Conservation (phyloP, 1,140 invertebrate species). For the Drosophila sturtevanti region DNA sequence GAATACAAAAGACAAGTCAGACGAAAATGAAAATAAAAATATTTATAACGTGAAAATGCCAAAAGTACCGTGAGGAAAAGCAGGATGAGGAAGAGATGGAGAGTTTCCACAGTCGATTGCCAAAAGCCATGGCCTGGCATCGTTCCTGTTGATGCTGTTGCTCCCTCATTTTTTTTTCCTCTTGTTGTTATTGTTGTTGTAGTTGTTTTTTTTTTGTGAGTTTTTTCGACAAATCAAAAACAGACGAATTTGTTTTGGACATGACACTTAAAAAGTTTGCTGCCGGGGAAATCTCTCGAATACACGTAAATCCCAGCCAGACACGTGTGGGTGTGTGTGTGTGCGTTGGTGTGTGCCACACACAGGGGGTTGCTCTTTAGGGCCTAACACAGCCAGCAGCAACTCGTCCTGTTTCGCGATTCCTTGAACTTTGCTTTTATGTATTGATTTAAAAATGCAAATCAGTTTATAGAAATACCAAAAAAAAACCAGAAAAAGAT, state of each 20-base stretch:
- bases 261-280: slow-evolving; percentile 78
- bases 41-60: slow-evolving; percentile 79
- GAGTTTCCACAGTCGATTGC: slow-evolving; percentile 61
- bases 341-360: not conserved
- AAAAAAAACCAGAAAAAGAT: slow-evolving; percentile 21
- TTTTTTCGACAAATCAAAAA: slow-evolving; percentile 77
- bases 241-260: slow-evolving; percentile 82
- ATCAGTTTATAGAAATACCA: slow-evolving; percentile 50
- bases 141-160: slow-evolving; percentile 19
- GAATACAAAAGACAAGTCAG: slow-evolving; percentile 47
- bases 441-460: slow-evolving; percentile 80
- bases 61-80: slow-evolving; percentile 29
- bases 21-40: slow-evolving; percentile 77
- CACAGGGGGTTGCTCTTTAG: slow-evolving; percentile 31
- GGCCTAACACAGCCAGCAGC: slow-evolving; percentile 3
- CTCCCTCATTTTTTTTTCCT: slow-evolving; percentile 46
- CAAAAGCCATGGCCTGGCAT: slow-evolving; percentile 47
- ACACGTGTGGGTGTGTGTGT: slow-evolving; percentile 57
- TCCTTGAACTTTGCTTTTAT: slow-evolving; percentile 56
- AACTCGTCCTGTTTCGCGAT: slow-evolving; percentile 33
- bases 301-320: slow-evolving; percentile 28
- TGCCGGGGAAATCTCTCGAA: slow-evolving; percentile 27
- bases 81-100: slow-evolving; percentile 2
- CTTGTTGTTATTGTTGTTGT: slow-evolving; percentile 28
- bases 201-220: slow-evolving; percentile 21